A percentile compares a stretch with the other conserved stretches of the same genome.
Conservation (phyloP, 2,888 invertebrate species). For the Andrena minutula region DNA sequence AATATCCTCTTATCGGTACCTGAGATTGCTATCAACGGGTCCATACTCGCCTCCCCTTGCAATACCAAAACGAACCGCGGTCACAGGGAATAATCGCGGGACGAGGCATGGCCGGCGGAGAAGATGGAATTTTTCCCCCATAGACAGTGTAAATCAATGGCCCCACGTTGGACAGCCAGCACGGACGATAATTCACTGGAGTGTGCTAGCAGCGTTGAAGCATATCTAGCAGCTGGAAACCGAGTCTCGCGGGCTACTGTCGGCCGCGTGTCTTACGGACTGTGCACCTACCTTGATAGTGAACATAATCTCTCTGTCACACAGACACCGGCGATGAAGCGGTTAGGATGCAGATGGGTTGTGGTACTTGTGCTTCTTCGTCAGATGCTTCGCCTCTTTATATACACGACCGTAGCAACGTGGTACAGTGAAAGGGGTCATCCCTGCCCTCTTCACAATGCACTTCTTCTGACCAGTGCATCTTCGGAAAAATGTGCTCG, state of each 20-base stretch:
- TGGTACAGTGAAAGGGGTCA: slow-evolving; percentile 85
- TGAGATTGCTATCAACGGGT: neutral
- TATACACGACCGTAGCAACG: slow-evolving; percentile 83
- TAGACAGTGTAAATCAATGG: slow-evolving; percentile 29
- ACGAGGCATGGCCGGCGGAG: neutral
- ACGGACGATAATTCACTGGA: slow-evolving; percentile 38
- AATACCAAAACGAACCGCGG: neutral
- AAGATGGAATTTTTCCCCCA: slow-evolving; percentile 3
- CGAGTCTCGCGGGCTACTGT: slow-evolving; percentile 35
- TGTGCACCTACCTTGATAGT: slow-evolving; percentile 81
- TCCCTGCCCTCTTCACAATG: slow-evolving; percentile 85
- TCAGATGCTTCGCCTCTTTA: slow-evolving; percentile 83
- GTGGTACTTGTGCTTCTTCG: slow-evolving; percentile 83
- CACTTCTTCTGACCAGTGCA: slow-evolving; percentile 82
- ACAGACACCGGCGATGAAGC: slow-evolving; percentile 76
- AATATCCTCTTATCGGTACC: neutral
- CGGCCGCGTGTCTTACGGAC: slow-evolving; percentile 40
- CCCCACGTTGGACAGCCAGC: slow-evolving; percentile 7
- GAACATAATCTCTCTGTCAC: slow-evolving; percentile 81
- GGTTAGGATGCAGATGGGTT: slow-evolving; percentile 82
- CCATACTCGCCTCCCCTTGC: neutral
- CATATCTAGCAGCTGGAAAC: slow-evolving; percentile 35
- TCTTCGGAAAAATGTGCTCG: slow-evolving; percentile 72
- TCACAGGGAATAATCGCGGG: neutral
- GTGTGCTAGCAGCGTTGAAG: slow-evolving; percentile 6